Evolutionary conservation across 2,797 vertebrate genomes (phyloP).

Genomic region (Tamandua tetradactyla): DNA sequence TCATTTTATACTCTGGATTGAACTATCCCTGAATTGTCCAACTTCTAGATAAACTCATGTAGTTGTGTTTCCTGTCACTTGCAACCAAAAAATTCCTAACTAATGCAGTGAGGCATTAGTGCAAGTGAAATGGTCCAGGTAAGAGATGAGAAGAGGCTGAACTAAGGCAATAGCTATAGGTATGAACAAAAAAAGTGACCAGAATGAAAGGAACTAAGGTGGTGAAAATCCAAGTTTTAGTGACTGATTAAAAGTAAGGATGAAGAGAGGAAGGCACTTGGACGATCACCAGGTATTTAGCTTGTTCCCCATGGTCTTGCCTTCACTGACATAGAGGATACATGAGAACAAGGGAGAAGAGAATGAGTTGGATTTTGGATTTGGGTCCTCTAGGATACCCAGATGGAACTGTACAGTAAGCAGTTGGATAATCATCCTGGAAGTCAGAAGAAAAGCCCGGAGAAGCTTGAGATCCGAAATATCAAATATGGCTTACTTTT

Average conservation of each 20-base stretch:
- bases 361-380: neutral
- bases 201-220: neutral
- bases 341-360: neutral
- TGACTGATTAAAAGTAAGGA: neutral
- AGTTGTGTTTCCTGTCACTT: conserved; percentile 18
- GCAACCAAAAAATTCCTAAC: too few species aligned
- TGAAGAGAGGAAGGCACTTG: neutral
- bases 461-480: conserved; percentile 3
- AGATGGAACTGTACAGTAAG: conserved; percentile 24
- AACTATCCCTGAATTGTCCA: neutral
- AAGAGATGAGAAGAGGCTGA: neutral
- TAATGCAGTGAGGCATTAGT: neutral
- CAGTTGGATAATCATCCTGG: conserved; percentile 33
- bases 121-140: neutral
- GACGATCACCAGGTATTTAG: neutral
- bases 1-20: neutral
- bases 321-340: neutral
- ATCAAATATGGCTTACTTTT: neutral
- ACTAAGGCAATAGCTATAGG: neutral
- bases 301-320: neutral
- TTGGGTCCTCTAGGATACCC: neutral
- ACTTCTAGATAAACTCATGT: neutral
- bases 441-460: conserved; percentile 37
- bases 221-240: neutral
- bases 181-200: conserved; percentile 15